Evolutionary conservation across 2,113 vertebrate species (phyloP).

Genomic region (Cyanoderma ruficeps): DNA sequence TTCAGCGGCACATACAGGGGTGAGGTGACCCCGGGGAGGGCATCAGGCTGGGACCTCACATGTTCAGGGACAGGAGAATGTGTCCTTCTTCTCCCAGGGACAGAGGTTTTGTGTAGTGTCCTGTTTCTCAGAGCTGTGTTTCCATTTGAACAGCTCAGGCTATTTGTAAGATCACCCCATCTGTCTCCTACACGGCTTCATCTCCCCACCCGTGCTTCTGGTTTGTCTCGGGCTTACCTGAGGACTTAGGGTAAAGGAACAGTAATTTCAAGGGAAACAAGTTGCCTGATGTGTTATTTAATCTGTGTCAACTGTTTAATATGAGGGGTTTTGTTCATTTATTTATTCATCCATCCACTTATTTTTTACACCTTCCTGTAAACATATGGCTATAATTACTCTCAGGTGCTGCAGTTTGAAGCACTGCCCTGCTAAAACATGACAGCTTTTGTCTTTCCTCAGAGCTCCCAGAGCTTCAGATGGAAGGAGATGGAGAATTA

Average conservation of each 20-base stretch:
- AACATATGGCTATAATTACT: not conserved
- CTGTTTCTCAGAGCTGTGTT: not conserved
- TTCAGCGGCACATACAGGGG: not conserved
- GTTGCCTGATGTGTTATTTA: not conserved
- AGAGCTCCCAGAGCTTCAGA: conserved; percentile 39
- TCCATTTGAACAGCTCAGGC: not conserved
- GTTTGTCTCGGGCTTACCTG: not conserved
- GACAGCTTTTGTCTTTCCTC: conserved; percentile 14
- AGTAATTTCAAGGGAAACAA: not conserved
- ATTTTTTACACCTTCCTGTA: not conserved
- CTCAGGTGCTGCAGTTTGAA: not conserved
- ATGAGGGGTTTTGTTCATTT: not conserved
- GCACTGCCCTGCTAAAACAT: not conserved
- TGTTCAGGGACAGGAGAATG: fast-evolving
- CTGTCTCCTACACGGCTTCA: not conserved
- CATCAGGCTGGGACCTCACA: fast-evolving
- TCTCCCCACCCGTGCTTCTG: not conserved
- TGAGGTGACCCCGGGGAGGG: not conserved
- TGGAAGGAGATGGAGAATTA: conserved; percentile 33
- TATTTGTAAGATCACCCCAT: not conserved
- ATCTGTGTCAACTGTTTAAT: not conserved
- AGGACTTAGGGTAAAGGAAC: not conserved
- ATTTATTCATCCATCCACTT: not conserved
- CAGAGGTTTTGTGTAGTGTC: not conserved
- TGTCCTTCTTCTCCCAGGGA: not conserved